Base-by-base conservation (phyloP, 1,140 invertebrate genomes). In the Condylostylus longicornis region DNA sequence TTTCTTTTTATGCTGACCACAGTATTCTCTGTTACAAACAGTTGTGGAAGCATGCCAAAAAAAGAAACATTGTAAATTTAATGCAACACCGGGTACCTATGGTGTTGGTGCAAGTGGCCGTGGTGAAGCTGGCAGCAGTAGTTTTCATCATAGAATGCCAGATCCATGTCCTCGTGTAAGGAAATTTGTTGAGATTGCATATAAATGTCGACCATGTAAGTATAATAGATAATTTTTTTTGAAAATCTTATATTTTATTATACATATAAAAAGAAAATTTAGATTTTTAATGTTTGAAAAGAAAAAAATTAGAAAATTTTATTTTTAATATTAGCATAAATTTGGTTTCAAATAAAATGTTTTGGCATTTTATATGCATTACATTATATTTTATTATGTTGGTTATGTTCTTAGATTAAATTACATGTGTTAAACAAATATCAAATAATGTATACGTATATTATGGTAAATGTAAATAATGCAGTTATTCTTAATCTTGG, bases 141-240 rank as follows among this genome's bases (percentile, higher is more conserved):
- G 52, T 40, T 25, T 25, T n/a, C 51, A 58, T 44, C 46, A 54
- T 43, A 55, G 49, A 40, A 10, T n/a, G 23, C 23, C 31, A 40
- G 86, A 93, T 63, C 85, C 86, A 1, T 94, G 89, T 59, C 85
- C 86, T 18, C 77, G 77, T 23, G 70, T 79, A 9, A 68, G 76
- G 19, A 90, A 91, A 64, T 89, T 85, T 59, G 80, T 90, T 46
- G 84, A 91, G 65, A 79, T 93, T 18, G 82, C 84, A 41, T 94
- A 87, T 66, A 91, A 91, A 65, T 95, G 88, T 68, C 74, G 84
- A 62, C 89, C 88, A 57, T 87, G 88, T 94, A 71, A 88, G 85
- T 85, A 63, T 35, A 35, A 3, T 10, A 32, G 14, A 3, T 27
- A n/a, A 10, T 13, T 27, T 5, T 27, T 27, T 27, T 10, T 27